These are phyloP conservation scores for Cochlearius cochlearius DNA, from an alignment of 2,113 vertebrate genomes.

Conservation along the genomic window DNA sequence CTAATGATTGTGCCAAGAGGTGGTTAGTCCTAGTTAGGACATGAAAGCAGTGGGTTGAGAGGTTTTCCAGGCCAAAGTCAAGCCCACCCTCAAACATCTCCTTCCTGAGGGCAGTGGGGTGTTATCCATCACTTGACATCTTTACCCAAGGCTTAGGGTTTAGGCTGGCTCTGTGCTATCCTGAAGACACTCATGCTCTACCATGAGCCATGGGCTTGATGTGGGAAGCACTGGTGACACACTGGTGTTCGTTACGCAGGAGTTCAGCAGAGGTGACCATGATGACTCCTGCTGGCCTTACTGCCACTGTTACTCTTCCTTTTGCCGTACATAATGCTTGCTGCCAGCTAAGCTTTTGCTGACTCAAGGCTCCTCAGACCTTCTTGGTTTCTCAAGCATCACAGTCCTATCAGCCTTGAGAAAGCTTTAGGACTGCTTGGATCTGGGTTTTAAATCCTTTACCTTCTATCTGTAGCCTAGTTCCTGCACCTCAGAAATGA, in stretches of 20 bases:
- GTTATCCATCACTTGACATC: neutral
- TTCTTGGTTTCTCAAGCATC: neutral
- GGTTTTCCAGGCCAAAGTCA: neutral
- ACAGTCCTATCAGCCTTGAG: neutral
- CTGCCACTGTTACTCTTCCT: neutral
- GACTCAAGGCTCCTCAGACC: neutral
- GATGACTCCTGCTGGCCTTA: neutral
- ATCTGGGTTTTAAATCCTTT: neutral
- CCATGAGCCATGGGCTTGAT: neutral
- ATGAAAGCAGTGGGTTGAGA: neutral
- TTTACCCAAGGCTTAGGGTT: neutral
- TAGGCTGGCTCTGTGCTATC: neutral
- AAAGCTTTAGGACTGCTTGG: neutral
- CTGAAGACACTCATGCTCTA: neutral
- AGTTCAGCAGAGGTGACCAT: neutral
- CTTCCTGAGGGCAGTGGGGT: neutral
- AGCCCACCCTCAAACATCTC: neutral
- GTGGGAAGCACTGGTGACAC: neutral
- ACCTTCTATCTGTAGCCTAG: neutral
- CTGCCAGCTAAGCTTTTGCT: neutral
- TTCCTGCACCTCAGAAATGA: neutral
- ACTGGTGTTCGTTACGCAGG: neutral
- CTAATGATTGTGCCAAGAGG: neutral
- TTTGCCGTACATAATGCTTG: neutral
- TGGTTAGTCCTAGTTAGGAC: neutral